phyloP scores from a whole-genome alignment of 2,888 invertebrate species.

The Thecophora atra region DNA sequence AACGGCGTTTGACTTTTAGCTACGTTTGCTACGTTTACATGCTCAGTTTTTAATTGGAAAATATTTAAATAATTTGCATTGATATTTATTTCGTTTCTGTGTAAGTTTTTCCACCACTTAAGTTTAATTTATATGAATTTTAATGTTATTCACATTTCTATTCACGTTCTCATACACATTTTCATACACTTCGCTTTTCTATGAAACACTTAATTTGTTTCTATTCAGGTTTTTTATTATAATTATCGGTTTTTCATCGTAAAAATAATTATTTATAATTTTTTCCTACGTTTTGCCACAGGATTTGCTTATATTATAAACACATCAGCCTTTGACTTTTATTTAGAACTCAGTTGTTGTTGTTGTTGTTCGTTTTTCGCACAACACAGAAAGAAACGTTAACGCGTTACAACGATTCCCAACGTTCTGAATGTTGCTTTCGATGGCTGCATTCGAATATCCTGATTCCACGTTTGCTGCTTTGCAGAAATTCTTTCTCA shows the following conservation, averaged over 20 bases:
- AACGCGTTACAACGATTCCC: slow-evolving; percentile 58
- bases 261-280: neutral
- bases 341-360: neutral
- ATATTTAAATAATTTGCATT: slow-evolving; percentile 8
- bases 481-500: slow-evolving; percentile 15
- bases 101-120: too few species aligned
- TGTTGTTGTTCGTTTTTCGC: slow-evolving; percentile 4
- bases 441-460: slow-evolving; percentile 35
- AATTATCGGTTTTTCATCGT: neutral
- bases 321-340: slow-evolving; percentile 7
- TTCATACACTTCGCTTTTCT: too few species aligned
- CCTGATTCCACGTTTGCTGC: slow-evolving; percentile 43
- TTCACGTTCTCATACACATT: too few species aligned
- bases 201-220: neutral
- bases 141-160: too few species aligned
- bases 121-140: too few species aligned
- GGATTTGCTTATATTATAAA: slow-evolving; percentile 14
- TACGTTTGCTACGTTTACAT: too few species aligned
- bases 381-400: slow-evolving; percentile 49
- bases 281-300: slow-evolving; percentile 22
- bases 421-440: slow-evolving; percentile 54
- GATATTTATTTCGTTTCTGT: too few species aligned
- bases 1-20: too few species aligned
- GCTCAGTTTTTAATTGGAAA: too few species aligned
- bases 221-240: neutral